Evolutionary conservation across 2,888 invertebrate genomes (phyloP).

Genomic region (Andrena fulva): DNA sequence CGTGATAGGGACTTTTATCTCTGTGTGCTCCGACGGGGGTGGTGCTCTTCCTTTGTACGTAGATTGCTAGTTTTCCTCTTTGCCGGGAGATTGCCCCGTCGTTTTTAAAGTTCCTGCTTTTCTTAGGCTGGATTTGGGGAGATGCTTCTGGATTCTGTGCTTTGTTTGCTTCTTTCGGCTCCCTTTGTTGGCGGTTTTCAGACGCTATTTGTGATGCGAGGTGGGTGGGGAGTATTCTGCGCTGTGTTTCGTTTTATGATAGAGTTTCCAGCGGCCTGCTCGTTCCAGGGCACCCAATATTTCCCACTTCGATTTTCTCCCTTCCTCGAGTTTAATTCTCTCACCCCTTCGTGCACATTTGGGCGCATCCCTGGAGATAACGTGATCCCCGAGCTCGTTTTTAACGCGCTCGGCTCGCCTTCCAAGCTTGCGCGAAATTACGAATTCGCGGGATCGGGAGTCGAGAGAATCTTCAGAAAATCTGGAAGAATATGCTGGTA

Average conservation of each 20-base stretch:
- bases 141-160: too few relatives aligned
- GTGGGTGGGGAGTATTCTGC: background rate
- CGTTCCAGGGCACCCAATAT: background rate
- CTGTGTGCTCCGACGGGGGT: background rate
- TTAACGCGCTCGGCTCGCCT: background rate
- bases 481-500: too few relatives aligned
- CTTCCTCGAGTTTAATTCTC: background rate
- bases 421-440: background rate
- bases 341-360: background rate
- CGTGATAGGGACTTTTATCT: conserved; percentile 4
- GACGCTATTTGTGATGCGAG: too few relatives aligned
- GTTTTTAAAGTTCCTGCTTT: too few relatives aligned
- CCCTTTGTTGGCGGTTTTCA: too few relatives aligned
- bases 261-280: background rate
- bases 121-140: too few relatives aligned
- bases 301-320: conserved; percentile 14
- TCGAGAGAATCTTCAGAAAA: too few relatives aligned
- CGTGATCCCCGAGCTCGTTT: too few relatives aligned
- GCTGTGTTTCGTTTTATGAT: background rate
- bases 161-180: too few relatives aligned
- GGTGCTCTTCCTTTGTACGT: background rate
- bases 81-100: too few relatives aligned
- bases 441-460: too few relatives aligned
- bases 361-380: background rate
- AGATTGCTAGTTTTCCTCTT: background rate